Conservation (phyloP, 2,888 invertebrate species). For the Ellobium chinense region DNA sequence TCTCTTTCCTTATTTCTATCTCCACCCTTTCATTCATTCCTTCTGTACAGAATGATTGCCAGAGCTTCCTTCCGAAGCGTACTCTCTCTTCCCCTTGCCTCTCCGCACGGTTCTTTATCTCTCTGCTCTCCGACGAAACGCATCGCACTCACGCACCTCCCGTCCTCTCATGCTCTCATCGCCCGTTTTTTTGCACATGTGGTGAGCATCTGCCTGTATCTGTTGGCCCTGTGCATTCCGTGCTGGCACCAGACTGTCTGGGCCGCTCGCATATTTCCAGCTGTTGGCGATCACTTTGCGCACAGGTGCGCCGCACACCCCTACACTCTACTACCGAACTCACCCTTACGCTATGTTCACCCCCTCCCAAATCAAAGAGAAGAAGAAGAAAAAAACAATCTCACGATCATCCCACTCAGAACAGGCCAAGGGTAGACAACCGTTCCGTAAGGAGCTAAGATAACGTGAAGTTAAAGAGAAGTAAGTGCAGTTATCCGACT, state of each 20-base stretch:
- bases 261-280: constrained; percentile 33
- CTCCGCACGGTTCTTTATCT: not conserved
- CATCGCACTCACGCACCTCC: not conserved
- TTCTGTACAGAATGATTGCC: no score
- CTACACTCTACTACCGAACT: not conserved
- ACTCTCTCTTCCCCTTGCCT: not conserved
- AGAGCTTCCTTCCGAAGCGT: no score
- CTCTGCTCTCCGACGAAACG: no score
- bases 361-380: not conserved
- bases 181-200: not conserved
- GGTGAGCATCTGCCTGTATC: constrained; percentile 20
- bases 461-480: no score
- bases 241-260: constrained; percentile 43
- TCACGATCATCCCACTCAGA: no score
- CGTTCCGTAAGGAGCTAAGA: no score
- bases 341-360: not conserved
- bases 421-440: no score
- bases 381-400: no score
- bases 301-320: constrained; percentile 39
- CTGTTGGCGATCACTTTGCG: constrained; percentile 34
- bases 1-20: not conserved
- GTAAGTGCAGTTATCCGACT: no score
- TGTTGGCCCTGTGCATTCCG: constrained; percentile 29
- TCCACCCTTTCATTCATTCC: not conserved
- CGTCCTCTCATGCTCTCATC: not conserved